Conservation (phyloP, 2,797 vertebrate genomes). For the Thalassophryne amazonica region DNA sequence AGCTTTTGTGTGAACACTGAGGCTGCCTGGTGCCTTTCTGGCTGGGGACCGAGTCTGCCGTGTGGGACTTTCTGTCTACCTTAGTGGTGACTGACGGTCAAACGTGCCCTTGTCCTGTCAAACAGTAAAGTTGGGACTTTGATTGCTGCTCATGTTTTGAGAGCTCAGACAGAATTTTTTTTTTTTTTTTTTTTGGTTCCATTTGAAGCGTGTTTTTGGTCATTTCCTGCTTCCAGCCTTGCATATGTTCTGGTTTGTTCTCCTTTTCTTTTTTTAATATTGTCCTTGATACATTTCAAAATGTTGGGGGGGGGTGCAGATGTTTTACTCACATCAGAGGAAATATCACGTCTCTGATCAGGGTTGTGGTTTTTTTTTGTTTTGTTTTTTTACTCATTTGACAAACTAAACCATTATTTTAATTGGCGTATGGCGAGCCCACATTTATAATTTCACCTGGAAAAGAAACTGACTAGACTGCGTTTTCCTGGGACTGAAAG, state of each 20-base stretch:
- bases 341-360: no score
- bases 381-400: no score
- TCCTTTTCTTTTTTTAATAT: no score
- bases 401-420: no score
- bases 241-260: background rate
- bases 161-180: no score
- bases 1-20: slow-evolving; percentile 3
- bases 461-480: background rate
- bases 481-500: background rate
- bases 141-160: slow-evolving; percentile 1
- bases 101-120: slow-evolving; percentile 41
- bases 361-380: no score
- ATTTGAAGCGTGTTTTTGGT: slow-evolving; percentile 1
- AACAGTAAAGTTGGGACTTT: background rate
- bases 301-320: no score
- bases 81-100: slow-evolving; percentile 84
- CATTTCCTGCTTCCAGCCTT: background rate
- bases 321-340: no score
- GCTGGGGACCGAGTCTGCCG: slow-evolving; percentile 81
- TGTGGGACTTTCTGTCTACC: slow-evolving; percentile 84
- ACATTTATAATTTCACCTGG: background rate
- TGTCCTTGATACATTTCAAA: no score
- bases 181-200: no score
- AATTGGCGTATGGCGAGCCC: no score
- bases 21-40: slow-evolving; percentile 74